Evolutionary conservation across 2,113 vertebrate species (phyloP), one percentile per base, ranked within the genome.

Genomic region (Speoplatyrhinus poulsoni): DNA sequence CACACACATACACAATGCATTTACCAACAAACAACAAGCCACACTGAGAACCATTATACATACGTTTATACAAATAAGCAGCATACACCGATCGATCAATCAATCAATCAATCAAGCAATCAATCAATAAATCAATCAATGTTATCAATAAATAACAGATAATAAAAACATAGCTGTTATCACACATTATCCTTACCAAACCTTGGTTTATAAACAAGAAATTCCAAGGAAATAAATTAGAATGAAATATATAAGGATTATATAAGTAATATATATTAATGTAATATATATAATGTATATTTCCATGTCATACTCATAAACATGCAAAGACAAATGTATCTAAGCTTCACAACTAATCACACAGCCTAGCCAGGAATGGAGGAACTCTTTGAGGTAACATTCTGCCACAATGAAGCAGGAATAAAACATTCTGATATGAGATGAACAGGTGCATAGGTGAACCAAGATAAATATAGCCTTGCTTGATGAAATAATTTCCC

Each of bases 401-500:
- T 13, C 36, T 16, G 85, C 70, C 4, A 52, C 12, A 52, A 12
- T 13, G 50, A 13, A 13, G 17, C 16, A 9, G 1, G 15, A 88
- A 85, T 87, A 85, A 85, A 85, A 81, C 19, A 12, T 72, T 62
- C 55, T 63, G 82, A 79, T 85, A 84, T 73, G 73, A 87, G 83
- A 72, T 56, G 79, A 87, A 88, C 84, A 90, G 87, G 85, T 89
- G 90, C 86, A 86, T 87, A 90, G 87, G 85, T 89, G 87, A 85
- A 82, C 65, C 55, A 75, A 88, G 88, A 90, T 87, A 88, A 89
- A 91, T 88, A 88, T 88, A 88, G 85, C 79, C 72, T 12, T 69
- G 85, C 80, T 88, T 89, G 87, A 90, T 90, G 76, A 88, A 88
- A 89, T 87, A 80, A 88, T 88, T 88, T 83, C 82, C 90, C 87